These are phyloP conservation scores for Sialis lutaria DNA, from an alignment of 2,888 invertebrate species.

Conservation along the genomic window DNA sequence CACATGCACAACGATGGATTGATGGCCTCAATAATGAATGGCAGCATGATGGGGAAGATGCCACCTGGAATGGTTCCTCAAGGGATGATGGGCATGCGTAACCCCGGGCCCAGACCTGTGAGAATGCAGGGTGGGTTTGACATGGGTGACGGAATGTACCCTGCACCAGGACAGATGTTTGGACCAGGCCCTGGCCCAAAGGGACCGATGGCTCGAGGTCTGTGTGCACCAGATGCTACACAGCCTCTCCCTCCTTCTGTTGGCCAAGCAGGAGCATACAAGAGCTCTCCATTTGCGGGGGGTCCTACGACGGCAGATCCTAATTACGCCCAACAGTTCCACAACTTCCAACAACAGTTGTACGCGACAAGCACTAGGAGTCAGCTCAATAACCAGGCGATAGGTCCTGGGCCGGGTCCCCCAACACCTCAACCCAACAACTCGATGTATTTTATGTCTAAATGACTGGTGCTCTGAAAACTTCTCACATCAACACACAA, in stretches of 20 bases:
- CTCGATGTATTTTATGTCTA: slow-evolving; percentile 28
- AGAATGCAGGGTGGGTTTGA: slow-evolving; percentile 26
- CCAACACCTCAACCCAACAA: slow-evolving; percentile 24
- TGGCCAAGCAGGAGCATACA: slow-evolving; percentile 55
- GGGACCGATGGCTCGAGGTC: slow-evolving; percentile 33
- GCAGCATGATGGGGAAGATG: slow-evolving; percentile 20
- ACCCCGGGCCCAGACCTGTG: slow-evolving; percentile 22
- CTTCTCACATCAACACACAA: no score
- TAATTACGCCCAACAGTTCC: slow-evolving; percentile 87
- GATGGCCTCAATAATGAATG: slow-evolving; percentile 27
- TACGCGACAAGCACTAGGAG: slow-evolving; percentile 72
- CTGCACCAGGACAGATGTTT: slow-evolving; percentile 32
- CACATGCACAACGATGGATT: slow-evolving; percentile 18
- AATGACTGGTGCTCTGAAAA: slow-evolving; percentile 17
- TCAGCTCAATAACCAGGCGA: slow-evolving; percentile 29
- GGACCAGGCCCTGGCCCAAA: slow-evolving; percentile 29
- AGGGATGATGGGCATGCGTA: slow-evolving; percentile 23
- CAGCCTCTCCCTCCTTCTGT: slow-evolving; percentile 65
- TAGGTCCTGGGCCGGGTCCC: slow-evolving; percentile 30
- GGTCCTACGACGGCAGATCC: slow-evolving; percentile 68
- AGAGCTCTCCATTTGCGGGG: slow-evolving; percentile 65
- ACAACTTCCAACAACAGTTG: slow-evolving; percentile 88
- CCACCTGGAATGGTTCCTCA: slow-evolving; percentile 23
- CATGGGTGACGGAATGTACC: slow-evolving; percentile 22
- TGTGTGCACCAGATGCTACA: slow-evolving; percentile 39